phyloP scores from a whole-genome alignment of 2,797 vertebrate genomes.

The Anas flavirostris region DNA sequence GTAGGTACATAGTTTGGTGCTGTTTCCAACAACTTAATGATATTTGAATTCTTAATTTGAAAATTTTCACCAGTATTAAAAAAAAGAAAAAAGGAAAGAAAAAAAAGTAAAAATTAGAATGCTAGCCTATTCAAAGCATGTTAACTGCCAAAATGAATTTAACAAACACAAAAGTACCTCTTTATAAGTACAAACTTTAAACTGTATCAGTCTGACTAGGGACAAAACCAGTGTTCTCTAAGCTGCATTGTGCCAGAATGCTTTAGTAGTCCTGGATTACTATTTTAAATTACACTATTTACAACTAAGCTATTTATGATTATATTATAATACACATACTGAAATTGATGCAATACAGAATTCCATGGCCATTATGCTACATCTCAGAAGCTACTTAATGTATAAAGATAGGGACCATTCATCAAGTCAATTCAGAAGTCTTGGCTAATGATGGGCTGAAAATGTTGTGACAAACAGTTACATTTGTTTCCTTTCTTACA shows the following conservation, averaged over 20 bases:
- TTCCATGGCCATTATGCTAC: background rate
- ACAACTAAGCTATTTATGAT: constrained; percentile 11
- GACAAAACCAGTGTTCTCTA: background rate
- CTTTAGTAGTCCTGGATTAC: background rate
- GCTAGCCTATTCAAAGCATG: background rate
- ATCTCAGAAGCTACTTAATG: background rate
- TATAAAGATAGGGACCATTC: background rate
- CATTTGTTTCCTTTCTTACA: background rate
- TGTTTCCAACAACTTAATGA: constrained; percentile 76
- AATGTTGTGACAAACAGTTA: background rate
- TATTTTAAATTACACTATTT: background rate
- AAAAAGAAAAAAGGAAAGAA: background rate
- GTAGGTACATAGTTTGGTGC: constrained; percentile 33
- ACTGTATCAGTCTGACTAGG: background rate
- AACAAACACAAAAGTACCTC: background rate
- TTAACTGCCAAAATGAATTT: background rate
- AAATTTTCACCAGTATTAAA: constrained; percentile 20
- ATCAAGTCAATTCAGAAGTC: background rate
- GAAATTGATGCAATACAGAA: background rate
- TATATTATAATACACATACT: background rate
- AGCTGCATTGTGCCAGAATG: background rate
- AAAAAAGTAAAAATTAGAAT: background rate
- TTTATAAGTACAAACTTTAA: background rate
- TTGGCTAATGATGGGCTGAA: background rate
- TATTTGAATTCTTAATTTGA: constrained; percentile 76